phyloP scores from a whole-genome alignment of 2,797 vertebrate species.

The Paguma larvata region DNA sequence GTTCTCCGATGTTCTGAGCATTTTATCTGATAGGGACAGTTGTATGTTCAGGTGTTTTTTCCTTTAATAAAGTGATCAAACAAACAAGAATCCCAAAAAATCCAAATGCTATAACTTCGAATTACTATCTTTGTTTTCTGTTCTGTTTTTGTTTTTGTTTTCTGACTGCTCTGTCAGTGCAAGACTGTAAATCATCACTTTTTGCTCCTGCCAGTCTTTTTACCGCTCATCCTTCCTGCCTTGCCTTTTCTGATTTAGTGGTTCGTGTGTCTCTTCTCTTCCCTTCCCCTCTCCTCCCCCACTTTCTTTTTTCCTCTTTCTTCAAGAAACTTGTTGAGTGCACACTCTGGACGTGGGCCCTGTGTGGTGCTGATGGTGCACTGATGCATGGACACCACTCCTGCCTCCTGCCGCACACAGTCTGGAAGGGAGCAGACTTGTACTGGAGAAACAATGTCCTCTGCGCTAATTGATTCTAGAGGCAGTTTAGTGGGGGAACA shows the following conservation, averaged over 20 bases:
- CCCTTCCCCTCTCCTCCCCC: too few relatives aligned
- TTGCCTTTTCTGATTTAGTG: background rate
- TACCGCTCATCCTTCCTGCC: background rate
- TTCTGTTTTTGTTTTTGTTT: background rate
- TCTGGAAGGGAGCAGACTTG: too few relatives aligned
- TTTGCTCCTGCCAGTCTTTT: background rate
- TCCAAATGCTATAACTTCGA: background rate
- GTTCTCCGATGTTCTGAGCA: background rate
- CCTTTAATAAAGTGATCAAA: background rate
- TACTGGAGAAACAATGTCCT: background rate
- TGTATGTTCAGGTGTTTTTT: background rate
- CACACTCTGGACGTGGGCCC: accelerated
- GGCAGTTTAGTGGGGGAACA: background rate
- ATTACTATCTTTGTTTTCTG: background rate
- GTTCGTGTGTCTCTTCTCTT: background rate
- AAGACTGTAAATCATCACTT: background rate
- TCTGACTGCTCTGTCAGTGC: background rate
- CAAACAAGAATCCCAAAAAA: background rate
- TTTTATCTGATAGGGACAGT: background rate
- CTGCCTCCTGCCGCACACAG: accelerated
- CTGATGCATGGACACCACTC: too few relatives aligned
- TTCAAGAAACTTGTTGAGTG: background rate
- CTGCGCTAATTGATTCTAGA: background rate
- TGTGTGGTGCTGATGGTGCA: background rate
- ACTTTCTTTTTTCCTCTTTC: background rate